Conservation (phyloP, 2,888 invertebrate species). For the Diarsia mendica region DNA sequence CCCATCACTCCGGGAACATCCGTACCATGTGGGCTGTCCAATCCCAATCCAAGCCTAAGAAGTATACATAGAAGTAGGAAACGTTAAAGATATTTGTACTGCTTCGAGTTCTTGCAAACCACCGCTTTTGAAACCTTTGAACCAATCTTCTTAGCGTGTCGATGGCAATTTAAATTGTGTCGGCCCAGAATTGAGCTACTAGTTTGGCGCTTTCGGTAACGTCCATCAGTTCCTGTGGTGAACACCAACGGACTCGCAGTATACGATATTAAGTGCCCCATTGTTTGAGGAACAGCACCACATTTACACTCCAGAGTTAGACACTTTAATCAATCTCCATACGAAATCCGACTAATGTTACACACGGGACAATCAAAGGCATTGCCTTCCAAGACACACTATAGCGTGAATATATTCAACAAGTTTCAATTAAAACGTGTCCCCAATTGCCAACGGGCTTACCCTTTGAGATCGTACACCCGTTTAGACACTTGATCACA, state of each 20-base stretch:
- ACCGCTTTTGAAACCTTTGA: background rate
- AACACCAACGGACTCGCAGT: too few species aligned
- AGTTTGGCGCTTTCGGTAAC: too few species aligned
- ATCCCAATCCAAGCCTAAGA: too few species aligned
- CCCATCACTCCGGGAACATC: too few species aligned
- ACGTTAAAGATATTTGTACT: background rate
- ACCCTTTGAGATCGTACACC: slow-evolving; percentile 38
- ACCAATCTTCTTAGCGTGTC: background rate
- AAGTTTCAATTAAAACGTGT: slow-evolving; percentile 25
- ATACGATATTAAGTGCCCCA: too few species aligned
- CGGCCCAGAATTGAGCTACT: too few species aligned
- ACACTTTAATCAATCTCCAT: slow-evolving; percentile 15
- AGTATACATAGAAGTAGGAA: background rate
- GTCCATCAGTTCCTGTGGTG: too few species aligned
- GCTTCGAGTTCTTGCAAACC: background rate
- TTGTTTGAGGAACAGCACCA: too few species aligned
- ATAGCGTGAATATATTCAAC: slow-evolving; percentile 4
- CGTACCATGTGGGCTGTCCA: too few species aligned
- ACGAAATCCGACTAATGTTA: slow-evolving; percentile 17
- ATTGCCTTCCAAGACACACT: background rate
- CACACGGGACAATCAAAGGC: background rate
- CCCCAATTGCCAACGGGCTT: background rate
- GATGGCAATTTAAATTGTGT: too few species aligned
- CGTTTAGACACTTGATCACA: slow-evolving; percentile 42
- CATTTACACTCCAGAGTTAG: background rate